Evolutionary conservation across 2,113 vertebrate species (phyloP).

Genomic region (Capra hircus): DNA sequence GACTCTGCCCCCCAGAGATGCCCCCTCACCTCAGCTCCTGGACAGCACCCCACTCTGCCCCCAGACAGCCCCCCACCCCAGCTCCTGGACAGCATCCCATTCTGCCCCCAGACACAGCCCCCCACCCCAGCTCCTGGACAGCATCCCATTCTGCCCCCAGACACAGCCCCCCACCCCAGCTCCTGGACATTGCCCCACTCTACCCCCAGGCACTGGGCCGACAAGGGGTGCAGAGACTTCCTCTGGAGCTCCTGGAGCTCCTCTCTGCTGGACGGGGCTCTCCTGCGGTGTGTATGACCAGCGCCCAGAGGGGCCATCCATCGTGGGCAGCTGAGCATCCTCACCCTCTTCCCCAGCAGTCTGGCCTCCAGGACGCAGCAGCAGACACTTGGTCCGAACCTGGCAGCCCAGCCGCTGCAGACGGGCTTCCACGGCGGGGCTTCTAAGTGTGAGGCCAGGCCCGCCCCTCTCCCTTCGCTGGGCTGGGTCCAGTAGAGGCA

Average conservation of each 20-base stretch:
- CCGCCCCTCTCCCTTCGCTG: neutral
- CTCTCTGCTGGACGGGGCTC: neutral
- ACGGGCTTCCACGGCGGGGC: rapidly evolving
- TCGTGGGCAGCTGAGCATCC: neutral
- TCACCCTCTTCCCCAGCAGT: neutral
- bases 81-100: too few species aligned
- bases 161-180: too few species aligned
- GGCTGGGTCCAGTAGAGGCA: neutral
- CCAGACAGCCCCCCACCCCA: too few species aligned
- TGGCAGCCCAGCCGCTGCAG: neutral
- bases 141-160: neutral
- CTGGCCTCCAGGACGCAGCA: neutral
- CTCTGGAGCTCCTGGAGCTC: neutral
- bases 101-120: too few species aligned
- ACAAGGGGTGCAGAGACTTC: neutral
- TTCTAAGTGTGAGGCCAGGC: neutral
- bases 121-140: too few species aligned
- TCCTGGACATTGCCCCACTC: neutral
- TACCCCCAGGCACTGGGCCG: neutral
- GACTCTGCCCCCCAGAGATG: too few species aligned
- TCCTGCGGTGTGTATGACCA: rapidly evolving
- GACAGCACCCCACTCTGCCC: too few species aligned
- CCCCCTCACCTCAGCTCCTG: too few species aligned
- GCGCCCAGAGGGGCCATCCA: neutral
- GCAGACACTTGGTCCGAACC: neutral